These are phyloP conservation scores for Salvelinus sp. DNA, from an alignment of 2,113 vertebrate species.

Conservation along the genomic window DNA sequence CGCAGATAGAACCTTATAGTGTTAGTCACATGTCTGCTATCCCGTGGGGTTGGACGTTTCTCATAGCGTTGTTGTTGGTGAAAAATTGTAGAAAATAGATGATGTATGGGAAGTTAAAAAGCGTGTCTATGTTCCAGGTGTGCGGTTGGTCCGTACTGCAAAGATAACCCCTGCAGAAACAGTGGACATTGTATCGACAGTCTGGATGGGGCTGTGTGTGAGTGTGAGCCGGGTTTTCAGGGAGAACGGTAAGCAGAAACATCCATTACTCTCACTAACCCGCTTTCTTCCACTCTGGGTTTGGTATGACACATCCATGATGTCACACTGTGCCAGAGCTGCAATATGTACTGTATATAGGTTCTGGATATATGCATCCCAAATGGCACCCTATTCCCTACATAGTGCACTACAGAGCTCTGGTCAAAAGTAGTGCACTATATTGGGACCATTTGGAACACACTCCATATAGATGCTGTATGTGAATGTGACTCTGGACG, in stretches of 20 bases:
- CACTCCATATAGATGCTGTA: no score
- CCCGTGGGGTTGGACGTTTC: neutral
- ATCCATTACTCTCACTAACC: neutral
- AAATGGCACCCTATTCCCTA: no score
- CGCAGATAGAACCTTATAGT: no score
- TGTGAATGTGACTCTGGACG: neutral
- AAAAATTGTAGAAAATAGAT: neutral
- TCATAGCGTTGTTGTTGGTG: neutral
- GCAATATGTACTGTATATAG: no score
- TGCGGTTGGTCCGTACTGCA: slow-evolving; percentile 83
- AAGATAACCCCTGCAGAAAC: slow-evolving; percentile 84
- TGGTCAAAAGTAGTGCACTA: no score
- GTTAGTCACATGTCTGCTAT: neutral
- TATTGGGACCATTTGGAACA: no score
- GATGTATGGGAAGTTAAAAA: neutral
- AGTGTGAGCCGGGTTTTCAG: slow-evolving; percentile 81
- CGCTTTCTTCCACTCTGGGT: neutral
- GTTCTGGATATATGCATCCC: no score
- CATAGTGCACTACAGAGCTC: no score
- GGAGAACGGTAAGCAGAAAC: slow-evolving; percentile 77
- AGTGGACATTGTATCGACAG: slow-evolving; percentile 84
- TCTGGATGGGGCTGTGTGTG: slow-evolving; percentile 84
- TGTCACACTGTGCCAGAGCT: neutral
- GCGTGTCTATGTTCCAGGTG: slow-evolving; percentile 64
- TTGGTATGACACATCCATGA: neutral